A percentile compares a stretch with the other conserved stretches of the same genome.
These are phyloP conservation scores for Ondatra zibethicus DNA, from an alignment of 2,113 vertebrate genomes.

Conservation along the genomic window DNA sequence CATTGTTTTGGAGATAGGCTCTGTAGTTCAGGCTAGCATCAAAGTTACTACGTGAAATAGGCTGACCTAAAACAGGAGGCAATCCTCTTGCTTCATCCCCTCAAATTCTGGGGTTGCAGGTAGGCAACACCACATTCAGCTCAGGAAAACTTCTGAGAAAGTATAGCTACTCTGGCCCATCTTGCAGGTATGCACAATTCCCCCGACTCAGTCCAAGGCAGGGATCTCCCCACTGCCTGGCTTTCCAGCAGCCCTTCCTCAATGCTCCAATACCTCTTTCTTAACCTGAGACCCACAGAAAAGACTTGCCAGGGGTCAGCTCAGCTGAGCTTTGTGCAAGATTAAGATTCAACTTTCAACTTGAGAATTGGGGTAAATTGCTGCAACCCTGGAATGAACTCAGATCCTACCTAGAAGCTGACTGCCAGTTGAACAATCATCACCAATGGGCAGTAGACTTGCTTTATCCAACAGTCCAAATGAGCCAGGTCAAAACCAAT, in stretches of 20 bases:
- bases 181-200: too few species aligned
- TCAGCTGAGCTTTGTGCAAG: not conserved
- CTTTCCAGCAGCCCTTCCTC: not conserved
- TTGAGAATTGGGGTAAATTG: not conserved
- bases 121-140: not conserved
- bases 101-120: not conserved
- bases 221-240: not conserved
- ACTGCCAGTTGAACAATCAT: not conserved
- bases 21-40: not conserved
- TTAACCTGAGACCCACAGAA: not conserved
- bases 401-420: not conserved
- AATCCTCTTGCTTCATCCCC: not conserved
- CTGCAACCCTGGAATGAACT: not conserved
- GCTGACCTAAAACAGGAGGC: not conserved
- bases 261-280: not conserved
- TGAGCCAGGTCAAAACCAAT: not conserved
- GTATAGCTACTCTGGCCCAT: not conserved
- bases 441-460: rapidly evolving
- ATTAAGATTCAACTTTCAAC: not conserved
- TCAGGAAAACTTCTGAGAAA: not conserved
- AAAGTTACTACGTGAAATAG: not conserved
- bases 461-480: not conserved
- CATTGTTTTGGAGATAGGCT: not conserved
- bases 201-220: rapidly evolving
- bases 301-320: not conserved